A percentile compares a stretch with the other conserved stretches of the same genome.
Evolutionary conservation across 2,888 invertebrate species (phyloP).

Genomic region (Eucriotettix oculatus): DNA sequence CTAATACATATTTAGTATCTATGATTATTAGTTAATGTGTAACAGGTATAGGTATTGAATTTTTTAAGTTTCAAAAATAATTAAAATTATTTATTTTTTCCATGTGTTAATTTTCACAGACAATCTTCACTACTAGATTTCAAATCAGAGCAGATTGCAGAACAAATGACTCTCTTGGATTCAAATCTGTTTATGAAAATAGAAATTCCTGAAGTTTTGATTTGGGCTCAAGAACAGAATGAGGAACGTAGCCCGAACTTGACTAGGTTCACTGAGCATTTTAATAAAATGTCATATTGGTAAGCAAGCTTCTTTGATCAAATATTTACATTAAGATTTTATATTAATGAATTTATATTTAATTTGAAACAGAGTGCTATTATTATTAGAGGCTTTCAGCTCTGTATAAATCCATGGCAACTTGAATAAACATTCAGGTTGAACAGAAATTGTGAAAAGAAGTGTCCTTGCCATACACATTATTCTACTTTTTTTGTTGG

Average conservation of each 20-base stretch:
- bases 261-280: slow-evolving; percentile 94
- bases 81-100: no score
- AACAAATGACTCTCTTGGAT: slow-evolving; percentile 95
- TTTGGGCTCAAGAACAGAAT: slow-evolving; percentile 95
- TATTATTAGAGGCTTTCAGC: no score
- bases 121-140: slow-evolving; percentile 66
- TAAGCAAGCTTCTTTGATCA: slow-evolving; percentile 19
- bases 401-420: no score
- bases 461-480: no score
- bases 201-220: slow-evolving; percentile 90
- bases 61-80: no score
- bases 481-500: no score
- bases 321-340: background rate
- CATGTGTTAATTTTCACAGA: slow-evolving; percentile 15
- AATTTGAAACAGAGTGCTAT: no score
- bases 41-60: no score
- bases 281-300: slow-evolving; percentile 99
- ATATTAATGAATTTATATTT: background rate
- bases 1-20: no score
- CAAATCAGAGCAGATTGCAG: slow-evolving; percentile 88
- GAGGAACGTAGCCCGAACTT: slow-evolving; percentile 94
- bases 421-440: no score
- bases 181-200: slow-evolving; percentile 90
- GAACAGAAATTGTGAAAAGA: no score
- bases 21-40: no score